Base-by-base conservation (phyloP, 2,888 invertebrate genomes). In the Pegoplata infirma region DNA sequence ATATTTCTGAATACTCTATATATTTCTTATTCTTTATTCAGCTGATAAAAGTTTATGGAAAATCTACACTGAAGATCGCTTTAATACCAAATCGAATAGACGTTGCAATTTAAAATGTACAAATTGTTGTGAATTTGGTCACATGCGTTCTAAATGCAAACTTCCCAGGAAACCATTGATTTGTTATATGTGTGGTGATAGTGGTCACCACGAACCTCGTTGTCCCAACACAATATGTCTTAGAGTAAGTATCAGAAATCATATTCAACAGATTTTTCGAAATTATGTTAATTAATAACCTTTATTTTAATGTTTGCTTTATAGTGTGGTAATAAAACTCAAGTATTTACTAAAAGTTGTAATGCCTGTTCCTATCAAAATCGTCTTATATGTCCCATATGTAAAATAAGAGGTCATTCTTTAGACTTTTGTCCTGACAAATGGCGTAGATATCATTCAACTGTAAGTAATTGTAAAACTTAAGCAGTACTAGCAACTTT, bases 391-490 rank as follows among this genome's bases (percentile, higher is more conserved):
- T 95, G 95, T 84, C 89, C 87, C 7, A 91, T 92, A 84, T 95
- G 95, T 86, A 91, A 91, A 63, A 91, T 92, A 82, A 83, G 84
- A 23, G 95, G 95, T 0, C 95, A 95, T 85, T 90, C 90, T 8
- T 84, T 90, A 55, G 89, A 90, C 19, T 90, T 90, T 85, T 95
- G 95, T 83, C 94, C 95, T 0, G 94, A 95, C 88, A 89, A 92
- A 47, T 95, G 95, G 95, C 91, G 95, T 59, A 91, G 94, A 71
- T 95, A 94, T 88, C 94, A 94, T 86, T 91, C 93, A 81, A 94
- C 94, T 80, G 94, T 93, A 90, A 90, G 87, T 86, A 23, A 55
- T 21, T 12, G n/a, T n/a, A n/a, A n/a, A n/a, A n/a, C n/a, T n/a
- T n/a, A n/a, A n/a, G n/a, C n/a, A n/a, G n/a, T n/a, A n/a, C n/a